Conservation (phyloP, 2,888 invertebrate genomes). For the Himalopsyche anomala region DNA sequence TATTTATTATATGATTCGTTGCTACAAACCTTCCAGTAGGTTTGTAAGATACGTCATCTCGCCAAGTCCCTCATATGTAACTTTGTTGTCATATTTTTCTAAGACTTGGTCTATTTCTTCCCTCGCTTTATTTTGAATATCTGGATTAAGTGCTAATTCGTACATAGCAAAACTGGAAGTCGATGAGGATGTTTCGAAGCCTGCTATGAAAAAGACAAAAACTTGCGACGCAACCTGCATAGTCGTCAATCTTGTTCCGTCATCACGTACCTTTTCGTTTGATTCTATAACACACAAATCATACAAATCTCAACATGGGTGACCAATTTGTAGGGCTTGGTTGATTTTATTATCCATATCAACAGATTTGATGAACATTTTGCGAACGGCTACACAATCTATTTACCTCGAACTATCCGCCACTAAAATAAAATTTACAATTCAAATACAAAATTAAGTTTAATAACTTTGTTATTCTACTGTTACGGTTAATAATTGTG, state of each 20-base stretch:
- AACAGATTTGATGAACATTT: too few species aligned
- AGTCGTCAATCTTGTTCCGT: constrained; percentile 68
- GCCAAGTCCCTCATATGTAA: constrained; percentile 73
- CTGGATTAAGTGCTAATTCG: constrained; percentile 73
- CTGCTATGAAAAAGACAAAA: constrained; percentile 76
- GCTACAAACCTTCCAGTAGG: constrained; percentile 71
- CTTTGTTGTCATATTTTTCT: constrained; percentile 69
- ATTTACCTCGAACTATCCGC: too few species aligned
- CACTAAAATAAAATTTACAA: too few species aligned
- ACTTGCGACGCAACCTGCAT: constrained; percentile 76
- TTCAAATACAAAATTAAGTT: too few species aligned
- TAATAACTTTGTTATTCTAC: too few species aligned
- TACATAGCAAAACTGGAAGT: constrained; percentile 73
- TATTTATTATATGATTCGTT: too few species aligned
- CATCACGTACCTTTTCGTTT: constrained; percentile 5
- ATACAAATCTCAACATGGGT: too few species aligned
- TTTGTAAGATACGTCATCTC: constrained; percentile 75
- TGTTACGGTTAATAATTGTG: too few species aligned
- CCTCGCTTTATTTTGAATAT: constrained; percentile 72
- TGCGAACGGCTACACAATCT: too few species aligned
- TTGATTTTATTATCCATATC: too few species aligned
- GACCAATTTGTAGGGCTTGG: too few species aligned
- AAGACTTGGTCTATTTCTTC: constrained; percentile 71
- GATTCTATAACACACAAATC: constrained; percentile 36
- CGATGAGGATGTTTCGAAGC: constrained; percentile 76